A percentile compares a stretch with the other conserved stretches of the same genome.
Evolutionary conservation across 2,113 vertebrate genomes (phyloP).

Genomic region (Pteronura brasiliensis): DNA sequence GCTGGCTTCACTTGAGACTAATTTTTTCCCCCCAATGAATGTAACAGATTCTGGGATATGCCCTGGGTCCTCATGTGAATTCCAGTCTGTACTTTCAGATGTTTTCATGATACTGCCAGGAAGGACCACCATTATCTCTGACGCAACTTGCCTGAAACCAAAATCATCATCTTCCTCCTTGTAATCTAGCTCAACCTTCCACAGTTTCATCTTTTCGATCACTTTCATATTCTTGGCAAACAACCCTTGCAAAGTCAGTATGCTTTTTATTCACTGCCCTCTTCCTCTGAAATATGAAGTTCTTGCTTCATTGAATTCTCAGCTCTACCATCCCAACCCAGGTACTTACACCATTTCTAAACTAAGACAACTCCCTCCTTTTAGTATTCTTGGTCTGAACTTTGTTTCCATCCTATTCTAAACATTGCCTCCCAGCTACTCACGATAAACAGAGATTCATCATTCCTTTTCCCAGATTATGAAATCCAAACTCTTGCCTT

Average conservation of each 20-base stretch:
- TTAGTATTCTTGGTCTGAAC: background rate
- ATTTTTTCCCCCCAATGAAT: background rate
- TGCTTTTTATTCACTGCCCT: background rate
- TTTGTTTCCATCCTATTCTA: background rate
- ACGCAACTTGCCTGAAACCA: background rate
- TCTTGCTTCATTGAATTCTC: background rate
- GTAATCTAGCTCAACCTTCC: background rate
- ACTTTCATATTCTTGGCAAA: background rate
- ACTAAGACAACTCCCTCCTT: background rate
- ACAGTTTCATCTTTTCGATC: background rate
- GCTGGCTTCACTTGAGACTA: background rate
- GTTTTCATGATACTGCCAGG: background rate
- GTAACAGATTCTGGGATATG: background rate
- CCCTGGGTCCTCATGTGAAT: background rate
- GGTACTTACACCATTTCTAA: background rate
- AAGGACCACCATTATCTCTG: background rate
- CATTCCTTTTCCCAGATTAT: background rate
- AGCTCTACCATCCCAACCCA: background rate
- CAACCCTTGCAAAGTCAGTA: background rate
- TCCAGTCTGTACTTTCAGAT: background rate
- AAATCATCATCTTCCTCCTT: background rate
- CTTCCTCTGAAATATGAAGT: background rate
- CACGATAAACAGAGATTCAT: background rate
- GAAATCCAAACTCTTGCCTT: background rate
- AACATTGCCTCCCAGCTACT: background rate